A percentile compares a stretch with the other conserved stretches of the same genome.
Conservation (phyloP, 2,888 invertebrate genomes). For the Micoletzkya japonica region DNA sequence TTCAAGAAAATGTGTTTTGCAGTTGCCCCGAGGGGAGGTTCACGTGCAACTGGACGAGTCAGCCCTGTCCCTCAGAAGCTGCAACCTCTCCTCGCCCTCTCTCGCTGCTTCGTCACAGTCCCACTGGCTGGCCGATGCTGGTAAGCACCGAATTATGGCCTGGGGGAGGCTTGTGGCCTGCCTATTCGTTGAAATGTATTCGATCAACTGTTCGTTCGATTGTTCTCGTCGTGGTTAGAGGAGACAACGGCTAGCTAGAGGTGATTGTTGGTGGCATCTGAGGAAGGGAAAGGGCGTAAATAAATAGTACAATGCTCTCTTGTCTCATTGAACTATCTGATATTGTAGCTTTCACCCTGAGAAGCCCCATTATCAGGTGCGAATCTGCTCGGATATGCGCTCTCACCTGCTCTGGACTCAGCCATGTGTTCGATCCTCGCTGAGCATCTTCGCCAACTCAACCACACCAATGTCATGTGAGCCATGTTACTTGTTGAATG, state of each 20-base stretch:
- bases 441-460: conserved; percentile 28
- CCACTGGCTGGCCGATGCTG: conserved; percentile 34
- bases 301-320: not conserved
- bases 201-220: no score
- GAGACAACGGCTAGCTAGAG: not conserved
- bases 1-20: no score
- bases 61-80: conserved; percentile 36
- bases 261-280: not conserved
- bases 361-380: not conserved
- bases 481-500: conserved; percentile 13
- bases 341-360: not conserved
- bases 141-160: no score
- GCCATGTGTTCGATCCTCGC: conserved; percentile 28
- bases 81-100: conserved; percentile 24
- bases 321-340: not conserved
- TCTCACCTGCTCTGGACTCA: conserved; percentile 28
- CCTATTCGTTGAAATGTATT: no score
- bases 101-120: conserved; percentile 6
- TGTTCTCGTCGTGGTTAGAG: no score
- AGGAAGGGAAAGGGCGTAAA: not conserved
- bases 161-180: no score
- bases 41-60: conserved; percentile 37
- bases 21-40: conserved; percentile 41
- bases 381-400: conserved; percentile 3
- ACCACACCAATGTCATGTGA: conserved; percentile 33